Evolutionary conservation across 2,888 invertebrate genomes (phyloP), one percentile per base, ranked within the genome.

Genomic region (Archips crataeganus): DNA sequence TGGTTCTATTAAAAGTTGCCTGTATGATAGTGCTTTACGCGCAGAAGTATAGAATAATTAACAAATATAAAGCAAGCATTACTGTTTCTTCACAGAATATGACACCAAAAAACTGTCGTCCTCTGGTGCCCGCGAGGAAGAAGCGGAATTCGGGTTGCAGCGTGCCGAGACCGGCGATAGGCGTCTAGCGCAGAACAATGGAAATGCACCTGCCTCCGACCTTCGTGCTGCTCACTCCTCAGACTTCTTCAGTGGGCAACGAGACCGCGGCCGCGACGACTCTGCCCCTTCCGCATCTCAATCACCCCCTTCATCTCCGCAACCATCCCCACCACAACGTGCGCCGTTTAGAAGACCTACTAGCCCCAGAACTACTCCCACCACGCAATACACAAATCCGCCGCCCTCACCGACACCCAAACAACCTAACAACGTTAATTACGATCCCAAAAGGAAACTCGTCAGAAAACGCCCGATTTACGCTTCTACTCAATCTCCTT

Each of bases 221-320:
- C 96, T 97, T 74, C 96, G 96, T 79, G 96, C 96, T 60, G 96
- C 97, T 36, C 97, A 97, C 85, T 97, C 97, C 74, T 97, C 97
- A 1, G 97, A 97, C 88, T 97, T 97, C 92, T 97, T 96, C 89
- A 96, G 96, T 74, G 94, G 94, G 1, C 93, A 91, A 77, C 90
- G 92, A 15, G 94, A 94, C 65, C 90, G 92, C 47, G 94, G 93
- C 61, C 92, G 90, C 1, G 94, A 94, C 68, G 94, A 94, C n/a
- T 63, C 87, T 4, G 76, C 80, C 6, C 78, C 77, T 62, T 76
- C 75, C 39, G 73, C 79, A 2, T 80, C 79, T 67, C 77, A 79
- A 3, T 77, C 79, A 76, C 64, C 77, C 34, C 78, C 80, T 11
- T 73, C 81, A 3, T 78, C 79, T 42, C 80, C 76, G 51, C 80